Evolutionary conservation across 2,888 invertebrate species (phyloP).

Genomic region (Drosophila acutilabella): DNA sequence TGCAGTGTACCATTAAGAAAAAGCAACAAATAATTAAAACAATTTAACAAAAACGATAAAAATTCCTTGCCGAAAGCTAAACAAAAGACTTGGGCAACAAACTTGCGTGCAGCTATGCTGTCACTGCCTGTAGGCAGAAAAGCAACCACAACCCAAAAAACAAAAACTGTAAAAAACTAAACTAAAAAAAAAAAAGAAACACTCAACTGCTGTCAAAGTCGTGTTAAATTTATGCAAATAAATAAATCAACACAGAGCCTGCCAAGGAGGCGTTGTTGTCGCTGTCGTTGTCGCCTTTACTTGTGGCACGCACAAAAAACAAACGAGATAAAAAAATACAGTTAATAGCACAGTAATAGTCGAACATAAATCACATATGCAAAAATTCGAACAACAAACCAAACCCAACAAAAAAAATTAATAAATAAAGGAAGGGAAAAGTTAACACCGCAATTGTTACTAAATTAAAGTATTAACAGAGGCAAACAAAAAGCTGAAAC

Average conservation of each 20-base stretch:
- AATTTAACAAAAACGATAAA: constrained; percentile 28
- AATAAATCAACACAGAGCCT: constrained; percentile 68
- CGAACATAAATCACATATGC: constrained; percentile 48
- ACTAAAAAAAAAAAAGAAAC: constrained; percentile 17
- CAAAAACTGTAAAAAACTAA: constrained; percentile 6
- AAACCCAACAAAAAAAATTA: neutral
- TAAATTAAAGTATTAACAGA: constrained; percentile 24
- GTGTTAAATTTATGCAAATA: constrained; percentile 79
- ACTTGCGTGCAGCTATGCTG: constrained; percentile 74
- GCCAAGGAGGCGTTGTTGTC: constrained; percentile 65
- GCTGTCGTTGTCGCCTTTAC: constrained; percentile 30
- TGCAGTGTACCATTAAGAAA: constrained; percentile 20
- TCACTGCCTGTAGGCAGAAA: constrained; percentile 51
- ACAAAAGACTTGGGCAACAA: constrained; percentile 76
- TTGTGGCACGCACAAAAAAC: constrained; percentile 47
- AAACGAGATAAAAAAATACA: neutral
- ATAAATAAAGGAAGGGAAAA: constrained; percentile 47
- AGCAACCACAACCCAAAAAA: constrained; percentile 36
- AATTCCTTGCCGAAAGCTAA: constrained; percentile 54
- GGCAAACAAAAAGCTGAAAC: constrained; percentile 9
- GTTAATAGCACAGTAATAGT: constrained; percentile 18
- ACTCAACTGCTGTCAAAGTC: constrained; percentile 70
- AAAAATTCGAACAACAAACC: constrained; percentile 21
- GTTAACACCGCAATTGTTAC: constrained; percentile 33
- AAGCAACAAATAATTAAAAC: constrained; percentile 1